Base-by-base conservation (phyloP, 2,888 invertebrate genomes). In the Colostygia pectinataria region DNA sequence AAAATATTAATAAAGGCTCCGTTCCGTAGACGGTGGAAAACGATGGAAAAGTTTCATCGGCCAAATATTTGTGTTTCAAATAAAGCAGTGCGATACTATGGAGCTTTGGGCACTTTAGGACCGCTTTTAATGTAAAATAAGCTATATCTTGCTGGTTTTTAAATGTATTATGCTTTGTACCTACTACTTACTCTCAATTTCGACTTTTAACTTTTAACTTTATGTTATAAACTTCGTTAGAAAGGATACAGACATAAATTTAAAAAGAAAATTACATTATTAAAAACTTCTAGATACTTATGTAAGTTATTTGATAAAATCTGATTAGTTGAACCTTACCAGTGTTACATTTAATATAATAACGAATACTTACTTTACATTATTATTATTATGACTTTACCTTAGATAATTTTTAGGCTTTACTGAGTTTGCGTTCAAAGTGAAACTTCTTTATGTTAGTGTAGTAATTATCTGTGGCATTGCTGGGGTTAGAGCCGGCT, bases 21-120 rank as follows among this genome's bases (percentile, higher is more conserved):
- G 74, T 81, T 33, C 43, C 74, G 74, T 81, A 85, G 87, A 87
- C 82, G 80, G 66, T 73, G 78, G 34, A 42, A 33, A 46, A 46
- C 51, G 51, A 41, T 52, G 51, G 80, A 85, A 88, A 90, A 90
- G 87, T 90, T 89, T 83, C 80, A 80, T 80, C 71, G 65, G 59
- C 55, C 82, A 88, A 90, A 90, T 90, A 88, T 90, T 90, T 90
- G 86, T 88, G 82, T 90, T 90, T 86, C 68, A 90, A 90, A 90
- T 90, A 89, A 89, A 77, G 76, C 73, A 69, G 47, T 63, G 80
- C 83, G 85, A 87, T 85, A 83, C 80, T 36, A 20, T 12, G 6
- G 3, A 18, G 36, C 34, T 24, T 36, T 13, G 29, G 31, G 14
- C 27, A 39, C 44, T 44, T 15, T n/a, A 4, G 40, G 18, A n/a